Conservation (phyloP, 2,888 invertebrate genomes). For the Pegoplata infirma region DNA sequence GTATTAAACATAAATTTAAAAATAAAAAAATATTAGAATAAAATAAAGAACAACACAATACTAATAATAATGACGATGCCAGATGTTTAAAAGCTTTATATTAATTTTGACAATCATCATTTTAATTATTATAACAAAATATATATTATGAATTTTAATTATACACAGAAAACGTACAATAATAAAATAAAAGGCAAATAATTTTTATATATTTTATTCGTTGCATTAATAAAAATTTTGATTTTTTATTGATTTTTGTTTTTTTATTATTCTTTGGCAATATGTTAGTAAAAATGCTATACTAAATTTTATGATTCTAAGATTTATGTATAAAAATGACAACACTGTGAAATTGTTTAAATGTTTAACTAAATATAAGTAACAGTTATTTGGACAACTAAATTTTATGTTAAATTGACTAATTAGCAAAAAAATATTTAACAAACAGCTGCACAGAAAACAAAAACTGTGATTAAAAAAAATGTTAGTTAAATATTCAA, state of each 20-base stretch:
- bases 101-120: not conserved
- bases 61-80: not conserved
- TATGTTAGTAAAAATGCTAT: slow-evolving; percentile 48
- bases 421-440: slow-evolving; percentile 3
- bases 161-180: not conserved
- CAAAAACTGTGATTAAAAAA: too few relatives aligned
- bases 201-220: slow-evolving; percentile 28
- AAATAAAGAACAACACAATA: slow-evolving; percentile 24
- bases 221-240: slow-evolving; percentile 27
- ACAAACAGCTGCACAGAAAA: too few relatives aligned
- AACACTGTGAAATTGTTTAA: slow-evolving; percentile 23
- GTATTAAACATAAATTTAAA: slow-evolving; percentile 13
- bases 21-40: not conserved
- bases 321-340: slow-evolving; percentile 7
- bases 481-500: too few relatives aligned
- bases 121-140: not conserved
- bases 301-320: slow-evolving; percentile 8
- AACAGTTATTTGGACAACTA: not conserved
- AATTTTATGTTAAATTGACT: not conserved
- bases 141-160: not conserved
- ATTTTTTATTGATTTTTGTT: slow-evolving; percentile 34
- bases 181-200: slow-evolving; percentile 32
- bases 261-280: slow-evolving; percentile 58
- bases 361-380: not conserved
- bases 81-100: not conserved